These are phyloP conservation scores for Otocyon megalotis DNA, from an alignment of 2,113 vertebrate genomes.

Conservation along the genomic window DNA sequence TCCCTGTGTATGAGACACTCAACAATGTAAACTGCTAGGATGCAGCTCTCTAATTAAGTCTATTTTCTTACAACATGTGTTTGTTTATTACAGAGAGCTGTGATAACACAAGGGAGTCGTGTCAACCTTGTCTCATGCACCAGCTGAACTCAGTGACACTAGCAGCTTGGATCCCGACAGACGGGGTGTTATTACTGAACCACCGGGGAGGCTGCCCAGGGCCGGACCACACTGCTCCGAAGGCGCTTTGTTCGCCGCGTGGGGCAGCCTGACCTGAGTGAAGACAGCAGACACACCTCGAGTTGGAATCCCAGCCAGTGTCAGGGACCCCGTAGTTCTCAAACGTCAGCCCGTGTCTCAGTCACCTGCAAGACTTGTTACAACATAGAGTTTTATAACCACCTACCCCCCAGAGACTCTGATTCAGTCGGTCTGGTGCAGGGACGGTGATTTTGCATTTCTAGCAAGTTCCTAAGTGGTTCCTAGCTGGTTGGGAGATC, in stretches of 20 bases:
- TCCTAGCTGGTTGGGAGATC: neutral
- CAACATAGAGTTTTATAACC: neutral
- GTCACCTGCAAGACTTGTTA: neutral
- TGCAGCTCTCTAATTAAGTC: conserved; percentile 51
- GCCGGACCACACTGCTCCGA: neutral
- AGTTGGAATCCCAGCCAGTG: neutral
- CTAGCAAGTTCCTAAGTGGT: neutral
- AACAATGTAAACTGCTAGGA: neutral
- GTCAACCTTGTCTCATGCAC: neutral
- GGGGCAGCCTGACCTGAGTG: neutral
- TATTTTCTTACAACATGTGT: conserved; percentile 41
- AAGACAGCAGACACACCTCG: neutral
- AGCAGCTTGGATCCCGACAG: conserved; percentile 24
- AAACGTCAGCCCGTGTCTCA: neutral
- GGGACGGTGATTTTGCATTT: neutral
- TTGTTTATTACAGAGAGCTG: conserved; percentile 52
- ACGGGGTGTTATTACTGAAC: neutral
- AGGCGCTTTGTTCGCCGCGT: neutral
- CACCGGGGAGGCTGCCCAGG: neutral
- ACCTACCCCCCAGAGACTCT: neutral
- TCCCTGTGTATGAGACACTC: neutral
- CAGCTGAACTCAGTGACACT: conserved; percentile 32
- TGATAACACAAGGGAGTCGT: neutral
- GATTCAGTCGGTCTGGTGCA: neutral
- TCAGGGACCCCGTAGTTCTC: neutral